Percentiles rank a stretch among this genome's conserved stretches.
phyloP scores from a whole-genome alignment of 2,888 invertebrate species.

The Volucella inflata region DNA sequence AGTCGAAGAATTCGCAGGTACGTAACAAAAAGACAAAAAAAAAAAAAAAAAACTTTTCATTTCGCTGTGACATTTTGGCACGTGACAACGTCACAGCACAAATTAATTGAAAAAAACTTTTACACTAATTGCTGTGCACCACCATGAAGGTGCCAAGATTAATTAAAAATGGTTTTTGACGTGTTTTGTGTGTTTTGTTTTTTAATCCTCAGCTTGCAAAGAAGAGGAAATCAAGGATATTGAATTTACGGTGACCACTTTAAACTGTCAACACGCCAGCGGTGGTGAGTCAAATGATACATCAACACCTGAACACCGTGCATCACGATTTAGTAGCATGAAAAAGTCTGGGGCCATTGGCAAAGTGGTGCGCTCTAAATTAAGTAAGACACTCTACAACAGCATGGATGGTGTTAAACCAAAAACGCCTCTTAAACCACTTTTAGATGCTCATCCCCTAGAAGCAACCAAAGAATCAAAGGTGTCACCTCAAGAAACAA shows the following conservation, averaged over 20 bases:
- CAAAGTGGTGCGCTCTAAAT: slow-evolving; percentile 85
- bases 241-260: slow-evolving; percentile 93
- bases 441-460: slow-evolving; percentile 81
- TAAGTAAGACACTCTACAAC: slow-evolving; percentile 85
- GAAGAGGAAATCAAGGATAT: slow-evolving; percentile 93
- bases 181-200: slow-evolving; percentile 22
- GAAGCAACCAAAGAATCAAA: slow-evolving; percentile 75
- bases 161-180: slow-evolving; percentile 32
- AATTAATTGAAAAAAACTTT: slow-evolving; percentile 12
- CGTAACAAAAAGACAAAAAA: slow-evolving; percentile 22
- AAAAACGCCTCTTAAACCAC: slow-evolving; percentile 81
- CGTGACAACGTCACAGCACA: slow-evolving; percentile 1
- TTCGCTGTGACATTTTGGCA: slow-evolving; percentile 1
- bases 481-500: slow-evolving; percentile 45
- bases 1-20: slow-evolving; percentile 92
- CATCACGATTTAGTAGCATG: slow-evolving; percentile 84
- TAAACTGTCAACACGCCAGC: slow-evolving; percentile 88
- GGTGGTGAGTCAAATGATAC: slow-evolving; percentile 82
- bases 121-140: not conserved
- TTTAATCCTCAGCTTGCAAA: slow-evolving; percentile 85
- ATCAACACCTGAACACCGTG: slow-evolving; percentile 82
- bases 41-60: slow-evolving; percentile 12
- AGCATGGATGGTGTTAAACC: slow-evolving; percentile 83
- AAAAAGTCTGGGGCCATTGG: slow-evolving; percentile 85
- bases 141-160: not conserved